Evolutionary conservation across 2,113 vertebrate species (phyloP).

Genomic region (Nesogale talazaci): DNA sequence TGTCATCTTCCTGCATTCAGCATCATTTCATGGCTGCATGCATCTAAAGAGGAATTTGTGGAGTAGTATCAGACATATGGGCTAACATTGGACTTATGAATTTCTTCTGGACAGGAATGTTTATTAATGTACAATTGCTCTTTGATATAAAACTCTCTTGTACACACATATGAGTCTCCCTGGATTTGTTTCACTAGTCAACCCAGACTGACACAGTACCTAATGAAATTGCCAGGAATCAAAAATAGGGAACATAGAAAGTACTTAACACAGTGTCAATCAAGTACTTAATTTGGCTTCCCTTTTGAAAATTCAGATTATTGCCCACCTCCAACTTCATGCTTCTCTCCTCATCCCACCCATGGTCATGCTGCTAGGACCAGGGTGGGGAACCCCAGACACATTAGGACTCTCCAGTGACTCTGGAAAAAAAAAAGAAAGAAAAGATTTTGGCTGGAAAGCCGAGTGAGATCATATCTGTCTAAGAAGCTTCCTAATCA

Average conservation of each 20-base stretch:
- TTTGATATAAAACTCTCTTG: no score
- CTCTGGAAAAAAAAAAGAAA: slow-evolving; percentile 42
- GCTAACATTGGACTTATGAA: no score
- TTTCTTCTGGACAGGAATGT: no score
- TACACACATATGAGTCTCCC: no score
- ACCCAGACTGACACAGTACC: no score
- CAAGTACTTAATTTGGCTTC: background rate
- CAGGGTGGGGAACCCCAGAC: background rate
- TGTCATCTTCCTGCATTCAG: no score
- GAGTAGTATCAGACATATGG: no score
- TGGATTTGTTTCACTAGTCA: no score
- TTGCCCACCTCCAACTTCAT: background rate
- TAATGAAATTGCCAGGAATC: background rate
- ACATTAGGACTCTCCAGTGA: background rate
- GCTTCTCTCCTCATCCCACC: background rate
- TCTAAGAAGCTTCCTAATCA: slow-evolving; percentile 87
- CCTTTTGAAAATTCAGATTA: background rate
- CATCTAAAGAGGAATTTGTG: no score
- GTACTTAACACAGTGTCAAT: background rate
- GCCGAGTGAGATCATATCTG: slow-evolving; percentile 81
- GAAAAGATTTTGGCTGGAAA: slow-evolving; percentile 39
- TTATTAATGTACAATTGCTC: no score
- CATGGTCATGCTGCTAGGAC: background rate
- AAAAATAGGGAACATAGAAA: background rate
- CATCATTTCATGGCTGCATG: no score